Evolutionary conservation across 2,797 vertebrate genomes (phyloP).

Genomic region (Carduelis carduelis): DNA sequence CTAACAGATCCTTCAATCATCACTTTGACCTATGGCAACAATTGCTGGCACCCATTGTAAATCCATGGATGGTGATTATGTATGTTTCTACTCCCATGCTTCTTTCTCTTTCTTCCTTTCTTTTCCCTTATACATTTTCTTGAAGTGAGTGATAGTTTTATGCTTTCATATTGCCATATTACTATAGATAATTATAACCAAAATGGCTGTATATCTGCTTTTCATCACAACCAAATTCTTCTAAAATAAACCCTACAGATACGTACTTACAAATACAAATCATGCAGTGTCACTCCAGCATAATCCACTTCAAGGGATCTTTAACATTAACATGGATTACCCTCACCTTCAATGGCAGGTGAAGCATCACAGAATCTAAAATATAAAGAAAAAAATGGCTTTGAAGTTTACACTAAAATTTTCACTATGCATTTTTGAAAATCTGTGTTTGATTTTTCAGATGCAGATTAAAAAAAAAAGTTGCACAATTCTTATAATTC

Average conservation of each 20-base stretch:
- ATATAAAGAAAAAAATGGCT: not conserved
- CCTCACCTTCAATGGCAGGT: not conserved
- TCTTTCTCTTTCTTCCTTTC: not conserved
- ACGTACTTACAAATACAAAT: not conserved
- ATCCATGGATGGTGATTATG: not conserved
- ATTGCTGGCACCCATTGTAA: not conserved
- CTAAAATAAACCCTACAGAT: not conserved
- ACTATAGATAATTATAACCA: not conserved
- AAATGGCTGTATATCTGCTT: not conserved
- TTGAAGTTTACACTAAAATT: not conserved
- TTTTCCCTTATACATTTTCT: not conserved
- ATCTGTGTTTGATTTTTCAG: not conserved
- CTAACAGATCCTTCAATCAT: fast-evolving
- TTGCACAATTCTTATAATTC: not conserved
- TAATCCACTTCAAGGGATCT: not conserved
- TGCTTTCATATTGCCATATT: not conserved
- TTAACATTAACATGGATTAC: not conserved
- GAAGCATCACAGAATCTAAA: not conserved
- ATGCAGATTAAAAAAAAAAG: not conserved
- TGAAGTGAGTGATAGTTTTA: not conserved
- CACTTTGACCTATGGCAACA: not conserved
- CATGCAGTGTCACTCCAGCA: not conserved
- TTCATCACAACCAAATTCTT: not conserved
- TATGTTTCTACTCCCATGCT: not conserved
- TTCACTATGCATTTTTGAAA: not conserved